Percentiles rank a stretch among this genome's conserved stretches.
Evolutionary conservation across 2,888 invertebrate genomes (phyloP).

Genomic region (Parascotia fuliginaria): DNA sequence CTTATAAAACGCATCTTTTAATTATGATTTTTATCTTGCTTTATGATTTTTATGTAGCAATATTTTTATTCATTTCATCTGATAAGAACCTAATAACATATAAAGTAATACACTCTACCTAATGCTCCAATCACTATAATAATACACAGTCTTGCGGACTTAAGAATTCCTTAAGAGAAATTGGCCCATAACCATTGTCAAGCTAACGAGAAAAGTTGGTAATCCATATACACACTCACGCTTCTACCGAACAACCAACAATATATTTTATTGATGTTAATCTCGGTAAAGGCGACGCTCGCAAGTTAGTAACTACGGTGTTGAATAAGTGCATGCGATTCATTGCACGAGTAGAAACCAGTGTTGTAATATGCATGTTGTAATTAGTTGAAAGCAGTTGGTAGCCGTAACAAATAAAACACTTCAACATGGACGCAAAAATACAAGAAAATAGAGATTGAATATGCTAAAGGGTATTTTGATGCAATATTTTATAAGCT

Average conservation of each 20-base stretch:
- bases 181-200: background rate
- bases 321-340: slow-evolving; percentile 1
- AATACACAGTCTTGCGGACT: too few species aligned
- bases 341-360: background rate
- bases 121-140: too few species aligned
- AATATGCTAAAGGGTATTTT: background rate
- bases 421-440: background rate
- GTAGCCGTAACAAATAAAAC: background rate
- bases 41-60: too few species aligned
- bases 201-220: background rate
- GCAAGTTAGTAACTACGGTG: background rate
- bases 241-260: background rate
- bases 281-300: background rate
- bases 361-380: background rate
- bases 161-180: too few species aligned
- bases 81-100: too few species aligned
- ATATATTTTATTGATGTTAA: background rate
- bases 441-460: background rate
- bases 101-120: too few species aligned
- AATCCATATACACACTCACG: background rate
- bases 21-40: too few species aligned
- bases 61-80: too few species aligned
- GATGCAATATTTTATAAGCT: too few species aligned
- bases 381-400: background rate
- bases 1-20: too few species aligned